Percentiles rank a stretch among this genome's conserved stretches.
Evolutionary conservation across 2,113 vertebrate genomes (phyloP).

Genomic region (Pteruthius melanotis): DNA sequence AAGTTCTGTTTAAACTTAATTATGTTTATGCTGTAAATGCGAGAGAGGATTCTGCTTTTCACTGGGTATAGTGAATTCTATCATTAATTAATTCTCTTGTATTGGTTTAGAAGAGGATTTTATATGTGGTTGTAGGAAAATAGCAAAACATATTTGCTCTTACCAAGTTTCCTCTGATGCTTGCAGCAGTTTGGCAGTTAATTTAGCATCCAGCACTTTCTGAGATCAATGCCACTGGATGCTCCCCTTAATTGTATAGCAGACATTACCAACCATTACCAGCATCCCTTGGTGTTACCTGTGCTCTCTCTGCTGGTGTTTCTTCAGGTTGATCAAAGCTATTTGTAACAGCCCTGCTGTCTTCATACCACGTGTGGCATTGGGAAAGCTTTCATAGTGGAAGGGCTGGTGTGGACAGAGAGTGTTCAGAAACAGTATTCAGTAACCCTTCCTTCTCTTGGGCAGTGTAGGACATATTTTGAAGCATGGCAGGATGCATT

Average conservation of each 20-base stretch:
- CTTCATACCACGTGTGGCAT: accelerated
- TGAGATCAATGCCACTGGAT: not conserved
- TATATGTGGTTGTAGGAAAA: not conserved
- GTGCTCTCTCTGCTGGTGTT: not conserved
- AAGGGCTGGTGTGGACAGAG: not conserved
- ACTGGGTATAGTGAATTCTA: not conserved
- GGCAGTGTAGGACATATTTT: accelerated
- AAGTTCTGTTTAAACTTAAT: not conserved
- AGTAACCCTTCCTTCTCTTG: not conserved
- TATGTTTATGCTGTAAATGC: not conserved
- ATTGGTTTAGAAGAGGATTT: not conserved
- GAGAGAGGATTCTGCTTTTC: not conserved
- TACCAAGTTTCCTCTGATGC: not conserved
- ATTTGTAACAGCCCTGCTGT: not conserved
- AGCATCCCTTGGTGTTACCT: not conserved
- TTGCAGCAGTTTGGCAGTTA: not conserved
- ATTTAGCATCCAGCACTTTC: not conserved
- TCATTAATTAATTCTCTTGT: not conserved
- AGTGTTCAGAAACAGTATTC: not conserved
- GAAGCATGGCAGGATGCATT: not conserved
- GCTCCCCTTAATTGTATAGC: not conserved
- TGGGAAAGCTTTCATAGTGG: not conserved
- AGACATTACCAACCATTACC: not conserved
- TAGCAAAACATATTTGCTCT: not conserved
- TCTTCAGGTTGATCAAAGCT: not conserved